Base-by-base conservation (phyloP, 2,797 vertebrate species). In the Sebastes umbrosus region DNA sequence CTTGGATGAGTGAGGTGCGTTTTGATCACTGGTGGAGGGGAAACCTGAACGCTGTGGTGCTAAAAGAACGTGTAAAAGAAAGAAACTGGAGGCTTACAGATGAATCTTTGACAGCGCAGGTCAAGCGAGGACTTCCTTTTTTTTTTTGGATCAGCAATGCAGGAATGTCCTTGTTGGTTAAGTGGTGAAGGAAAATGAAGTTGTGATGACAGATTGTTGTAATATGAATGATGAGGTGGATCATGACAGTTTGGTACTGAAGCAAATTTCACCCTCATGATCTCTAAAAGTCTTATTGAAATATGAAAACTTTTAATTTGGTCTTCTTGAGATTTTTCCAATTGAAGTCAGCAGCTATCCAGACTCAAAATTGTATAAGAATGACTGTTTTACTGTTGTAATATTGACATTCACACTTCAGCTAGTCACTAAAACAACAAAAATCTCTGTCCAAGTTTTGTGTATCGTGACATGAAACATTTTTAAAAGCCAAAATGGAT, bases 181-280 rank as follows among this genome's bases (percentile, higher is more conserved):
- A 4, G 20, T 27, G 31, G 65, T 55, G 54, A 31, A 50, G 46
- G 27, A 39, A 69, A 69, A 76, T 59, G 5, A 64, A 62, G 31
- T 76, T 50, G 68, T 70, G 72, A 60, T 74, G 75, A 84, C 34
- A 34, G 76, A 74, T 67, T 67, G 4, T 25, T 27, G 29, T 39
- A 9, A 29, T 65, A 12, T 58, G 9, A 43, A 20, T 63, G 10
- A n/a, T 52, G 5, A 66, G 7, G 10, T 7, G 14, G 22, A 52
- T 57, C 34, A 69, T 50, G 34, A 62, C 27, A 57, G n/a, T 57
- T 73, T 76, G 75, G 43, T 4, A 60, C 1, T 32, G 54, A 14
- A 12, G 20, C 39, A 60, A 34, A 55, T 29, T 67, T 12, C 22
- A 29, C 5, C 6, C 1, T 74, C 31, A 1, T 34, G n/a, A 72